These are phyloP conservation scores for Orgyia antiqua DNA, from an alignment of 2,888 invertebrate genomes.

Conservation along the genomic window DNA sequence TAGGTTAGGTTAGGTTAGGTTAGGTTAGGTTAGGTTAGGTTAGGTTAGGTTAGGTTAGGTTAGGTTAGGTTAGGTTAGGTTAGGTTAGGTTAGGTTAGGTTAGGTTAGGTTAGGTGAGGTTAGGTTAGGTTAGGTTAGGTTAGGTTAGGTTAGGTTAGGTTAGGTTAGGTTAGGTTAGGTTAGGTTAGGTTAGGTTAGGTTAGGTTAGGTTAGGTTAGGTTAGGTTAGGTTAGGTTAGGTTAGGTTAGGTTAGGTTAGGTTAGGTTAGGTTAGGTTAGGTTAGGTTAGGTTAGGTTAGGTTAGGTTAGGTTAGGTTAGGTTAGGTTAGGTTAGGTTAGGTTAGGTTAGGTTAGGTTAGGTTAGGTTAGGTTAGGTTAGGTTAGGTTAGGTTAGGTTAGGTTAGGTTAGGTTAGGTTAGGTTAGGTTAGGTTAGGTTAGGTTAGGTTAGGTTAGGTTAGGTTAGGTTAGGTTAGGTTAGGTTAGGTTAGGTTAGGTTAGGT, in stretches of 20 bases:
- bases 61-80: constrained; percentile 7
- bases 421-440: constrained; percentile 8
- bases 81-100: constrained; percentile 8
- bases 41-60: constrained; percentile 8
- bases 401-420: constrained; percentile 7
- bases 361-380: constrained; percentile 8
- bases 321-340: constrained; percentile 8
- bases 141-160: constrained; percentile 13
- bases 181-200: constrained; percentile 15
- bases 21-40: constrained; percentile 9
- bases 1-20: constrained; percentile 12
- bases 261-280: constrained; percentile 5
- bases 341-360: constrained; percentile 8
- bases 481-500: constrained; percentile 7
- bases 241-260: constrained; percentile 3
- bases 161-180: constrained; percentile 14
- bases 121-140: constrained; percentile 11
- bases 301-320: constrained; percentile 8
- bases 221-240: constrained; percentile 5
- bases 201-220: constrained; percentile 12
- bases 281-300: background rate
- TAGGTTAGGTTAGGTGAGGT: constrained; percentile 8
- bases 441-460: constrained; percentile 8
- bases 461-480: constrained; percentile 7
- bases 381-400: constrained; percentile 8